Evolutionary conservation across 2,113 vertebrate species (phyloP).

Genomic region (Labeo catla): DNA sequence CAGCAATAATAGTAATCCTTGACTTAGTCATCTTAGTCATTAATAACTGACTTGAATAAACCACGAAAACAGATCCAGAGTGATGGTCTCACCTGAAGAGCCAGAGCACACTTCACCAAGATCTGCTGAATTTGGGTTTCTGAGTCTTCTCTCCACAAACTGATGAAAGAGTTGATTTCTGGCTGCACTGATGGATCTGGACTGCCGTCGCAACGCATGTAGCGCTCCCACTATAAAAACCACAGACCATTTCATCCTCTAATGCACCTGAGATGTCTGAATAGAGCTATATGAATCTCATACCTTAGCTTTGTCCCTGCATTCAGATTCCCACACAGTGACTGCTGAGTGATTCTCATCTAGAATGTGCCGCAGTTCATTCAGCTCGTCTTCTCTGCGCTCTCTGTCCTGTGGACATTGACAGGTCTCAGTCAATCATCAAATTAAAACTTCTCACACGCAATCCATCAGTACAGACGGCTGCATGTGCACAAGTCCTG

Average conservation of each 20-base stretch:
- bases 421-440: not conserved
- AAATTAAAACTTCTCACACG: not conserved
- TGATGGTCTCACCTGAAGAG: slow-evolving; percentile 73
- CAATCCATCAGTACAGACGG: not conserved
- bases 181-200: slow-evolving; percentile 83
- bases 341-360: slow-evolving; percentile 77
- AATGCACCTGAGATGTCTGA: not conserved
- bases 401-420: slow-evolving; percentile 73
- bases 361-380: slow-evolving; percentile 78
- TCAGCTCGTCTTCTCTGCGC: slow-evolving; percentile 78
- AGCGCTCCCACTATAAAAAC: slow-evolving; percentile 86
- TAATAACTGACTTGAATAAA: not conserved
- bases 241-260: not conserved
- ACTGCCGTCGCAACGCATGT: slow-evolving; percentile 82
- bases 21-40: not conserved
- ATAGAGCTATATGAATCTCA: not conserved
- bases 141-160: slow-evolving; percentile 82
- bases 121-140: slow-evolving; percentile 74
- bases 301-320: slow-evolving; percentile 75
- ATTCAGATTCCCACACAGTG: slow-evolving; percentile 71
- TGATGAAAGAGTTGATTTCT: slow-evolving; percentile 90
- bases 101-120: slow-evolving; percentile 76
- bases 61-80: not conserved
- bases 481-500: not conserved
- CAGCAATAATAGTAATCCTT: too few relatives aligned